Evolutionary conservation across 2,888 invertebrate species (phyloP).

Genomic region (Drosophila niveifrons): DNA sequence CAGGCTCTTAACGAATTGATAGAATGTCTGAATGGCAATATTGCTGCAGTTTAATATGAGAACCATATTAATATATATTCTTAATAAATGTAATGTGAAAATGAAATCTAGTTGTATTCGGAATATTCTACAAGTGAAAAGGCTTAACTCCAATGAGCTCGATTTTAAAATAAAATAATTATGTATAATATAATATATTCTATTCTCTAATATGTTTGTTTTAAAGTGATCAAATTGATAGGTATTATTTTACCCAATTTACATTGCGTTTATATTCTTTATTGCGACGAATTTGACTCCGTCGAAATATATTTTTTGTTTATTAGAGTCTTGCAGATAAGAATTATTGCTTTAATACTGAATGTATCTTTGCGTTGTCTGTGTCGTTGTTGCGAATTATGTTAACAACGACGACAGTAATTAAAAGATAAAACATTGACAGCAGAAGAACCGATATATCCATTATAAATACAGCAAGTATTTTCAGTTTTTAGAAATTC

Average conservation of each 20-base stretch:
- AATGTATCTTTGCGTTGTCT: background rate
- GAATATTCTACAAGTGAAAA: too few species aligned
- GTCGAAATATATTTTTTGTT: too few species aligned
- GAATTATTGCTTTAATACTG: background rate
- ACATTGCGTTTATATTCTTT: too few species aligned
- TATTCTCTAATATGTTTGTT: too few species aligned
- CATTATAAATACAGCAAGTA: slow-evolving; percentile 39
- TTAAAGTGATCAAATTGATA: too few species aligned
- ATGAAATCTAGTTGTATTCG: too few species aligned
- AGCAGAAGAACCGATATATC: background rate
- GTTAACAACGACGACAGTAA: slow-evolving; percentile 21
- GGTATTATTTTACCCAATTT: too few species aligned
- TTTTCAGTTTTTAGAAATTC: background rate
- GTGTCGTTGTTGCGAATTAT: slow-evolving; percentile 4
- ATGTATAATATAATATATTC: too few species aligned
- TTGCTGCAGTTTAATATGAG: background rate
- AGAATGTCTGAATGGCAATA: slow-evolving; percentile 26
- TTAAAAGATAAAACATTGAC: slow-evolving; percentile 41
- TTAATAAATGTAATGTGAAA: background rate
- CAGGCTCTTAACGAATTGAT: slow-evolving; percentile 11
- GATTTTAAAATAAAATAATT: too few species aligned
- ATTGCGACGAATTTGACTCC: too few species aligned
- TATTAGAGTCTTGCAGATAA: background rate
- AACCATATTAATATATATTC: too few species aligned
- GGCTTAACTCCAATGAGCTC: too few species aligned